phyloP scores from a whole-genome alignment of 2,113 vertebrate species.

The Todiramphus saurophagus region DNA sequence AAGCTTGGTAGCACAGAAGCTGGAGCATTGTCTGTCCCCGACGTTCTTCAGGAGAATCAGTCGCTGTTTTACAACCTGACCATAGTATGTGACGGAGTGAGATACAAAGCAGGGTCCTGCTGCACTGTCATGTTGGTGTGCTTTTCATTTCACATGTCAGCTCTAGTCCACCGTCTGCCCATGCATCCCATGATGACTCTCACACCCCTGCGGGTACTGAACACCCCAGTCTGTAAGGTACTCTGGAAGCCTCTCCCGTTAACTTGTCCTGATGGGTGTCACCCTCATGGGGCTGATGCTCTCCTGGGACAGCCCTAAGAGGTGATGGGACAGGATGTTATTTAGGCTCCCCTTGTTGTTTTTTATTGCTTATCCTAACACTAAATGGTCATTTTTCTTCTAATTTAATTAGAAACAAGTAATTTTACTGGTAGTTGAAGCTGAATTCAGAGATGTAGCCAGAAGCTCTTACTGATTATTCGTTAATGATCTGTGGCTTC shows the following conservation, averaged over 20 bases:
- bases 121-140: neutral
- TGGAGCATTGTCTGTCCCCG: neutral
- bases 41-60: neutral
- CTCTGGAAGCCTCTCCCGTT: neutral
- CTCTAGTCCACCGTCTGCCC: neutral
- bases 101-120: neutral
- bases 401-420: neutral
- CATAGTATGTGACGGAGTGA: neutral
- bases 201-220: neutral
- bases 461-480: neutral
- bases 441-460: neutral
- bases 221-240: neutral
- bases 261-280: fast-evolving
- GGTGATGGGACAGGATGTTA: neutral
- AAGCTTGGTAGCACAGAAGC: neutral
- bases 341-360: neutral
- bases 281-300: neutral
- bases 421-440: neutral
- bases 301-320: neutral
- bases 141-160: neutral
- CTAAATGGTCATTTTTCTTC: neutral
- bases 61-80: neutral
- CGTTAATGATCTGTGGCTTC: neutral
- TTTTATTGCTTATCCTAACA: neutral
- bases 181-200: neutral